Base-by-base conservation (phyloP, 2,113 vertebrate species). In the Oplegnathus fasciatus region DNA sequence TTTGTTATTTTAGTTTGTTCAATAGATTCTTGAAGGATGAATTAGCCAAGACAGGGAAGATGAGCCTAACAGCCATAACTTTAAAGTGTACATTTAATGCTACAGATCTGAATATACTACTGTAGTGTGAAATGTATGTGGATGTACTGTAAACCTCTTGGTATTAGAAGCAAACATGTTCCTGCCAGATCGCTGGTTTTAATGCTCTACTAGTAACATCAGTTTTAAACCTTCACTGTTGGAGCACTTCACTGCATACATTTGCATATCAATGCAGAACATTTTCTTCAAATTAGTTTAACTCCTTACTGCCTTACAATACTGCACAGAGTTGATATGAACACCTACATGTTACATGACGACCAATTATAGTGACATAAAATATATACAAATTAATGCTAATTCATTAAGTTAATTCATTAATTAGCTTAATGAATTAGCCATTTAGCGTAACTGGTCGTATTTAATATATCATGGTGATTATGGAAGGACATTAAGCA, bases 371-470 rank as follows among this genome's bases (percentile, higher is more conserved):
- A 42, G 9, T 60, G 9, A 77, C 67, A 17, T 73, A 28, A 22
- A 79, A 82, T 0, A 24, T 67, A 72, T n/a, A 81, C 62, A 83
- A 78, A 89, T 82, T 15, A 88, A 67, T 34, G 54, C 0, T 34
- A 64, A 85, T 50, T 62, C 28, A 40, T 75, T 74, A 55, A 10
- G 46, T 17, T 11, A 48, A 80, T 52, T 80, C 17, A 87, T 88
- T 84, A 88, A 90, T 22, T 87, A 89, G 46, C 77, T 71, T 85
- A 85, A 89, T 89, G 64, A 91, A 88, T 86, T 68, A 71, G 44
- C 0, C 30, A 40, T 86, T 91, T 90, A 86, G 66, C 73, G 81
- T 86, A 78, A 83, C 71, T 24, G 64, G 68, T 83, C 67, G 22
- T 71, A 82, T 72, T 84, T 80, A 88, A 92, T 79, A 79, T 69